phyloP scores from a whole-genome alignment of 35 echinoderm and acorn worm genomes.

The Holothuria glaberrima region DNA sequence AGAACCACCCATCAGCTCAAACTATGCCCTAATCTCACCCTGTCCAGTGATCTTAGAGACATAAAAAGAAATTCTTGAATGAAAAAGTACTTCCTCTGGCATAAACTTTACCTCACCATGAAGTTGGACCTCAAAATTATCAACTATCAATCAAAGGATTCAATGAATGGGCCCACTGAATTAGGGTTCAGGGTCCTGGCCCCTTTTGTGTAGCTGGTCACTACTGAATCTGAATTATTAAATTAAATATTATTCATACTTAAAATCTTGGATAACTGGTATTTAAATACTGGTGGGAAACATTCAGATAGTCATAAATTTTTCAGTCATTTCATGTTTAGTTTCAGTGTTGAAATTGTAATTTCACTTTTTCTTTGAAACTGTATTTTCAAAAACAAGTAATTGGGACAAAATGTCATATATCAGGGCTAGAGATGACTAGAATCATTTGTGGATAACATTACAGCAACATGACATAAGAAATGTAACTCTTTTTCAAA shows the following conservation, averaged over 20 bases:
- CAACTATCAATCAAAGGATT: neutral
- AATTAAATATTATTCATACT: too few species aligned
- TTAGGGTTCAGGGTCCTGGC: too few species aligned
- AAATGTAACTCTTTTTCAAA: neutral
- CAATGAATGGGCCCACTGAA: neutral
- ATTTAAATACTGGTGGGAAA: too few species aligned
- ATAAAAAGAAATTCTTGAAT: neutral
- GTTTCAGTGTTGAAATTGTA: neutral
- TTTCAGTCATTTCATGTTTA: neutral
- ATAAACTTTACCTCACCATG: neutral
- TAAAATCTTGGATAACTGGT: too few species aligned
- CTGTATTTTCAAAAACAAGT: neutral
- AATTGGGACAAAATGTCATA: neutral
- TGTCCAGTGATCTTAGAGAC: neutral
- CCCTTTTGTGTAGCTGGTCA: too few species aligned
- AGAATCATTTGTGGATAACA: constrained; percentile 2
- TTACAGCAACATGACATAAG: neutral
- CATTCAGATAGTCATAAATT: neutral
- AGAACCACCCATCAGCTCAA: neutral
- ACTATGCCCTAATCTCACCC: neutral
- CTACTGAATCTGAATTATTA: too few species aligned
- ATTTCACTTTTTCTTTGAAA: neutral
- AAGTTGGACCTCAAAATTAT: neutral
- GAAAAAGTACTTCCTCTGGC: neutral
- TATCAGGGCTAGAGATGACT: neutral